A percentile compares a stretch with the other conserved stretches of the same genome.
phyloP scores from a whole-genome alignment of 2,113 vertebrate species.

The Notechis scutatus region DNA sequence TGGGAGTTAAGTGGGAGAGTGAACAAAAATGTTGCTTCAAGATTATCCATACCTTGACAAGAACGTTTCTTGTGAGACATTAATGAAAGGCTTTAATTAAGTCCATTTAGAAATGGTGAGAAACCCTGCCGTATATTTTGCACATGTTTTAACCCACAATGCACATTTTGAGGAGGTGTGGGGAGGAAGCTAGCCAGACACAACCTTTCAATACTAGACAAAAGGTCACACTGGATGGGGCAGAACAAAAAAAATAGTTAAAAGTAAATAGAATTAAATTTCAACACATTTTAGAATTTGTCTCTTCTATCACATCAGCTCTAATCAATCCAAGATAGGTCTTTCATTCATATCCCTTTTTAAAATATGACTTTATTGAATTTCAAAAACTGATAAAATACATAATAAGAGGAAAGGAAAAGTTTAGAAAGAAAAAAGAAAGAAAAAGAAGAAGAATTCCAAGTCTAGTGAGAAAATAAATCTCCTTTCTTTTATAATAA shows the following conservation, averaged over 20 bases:
- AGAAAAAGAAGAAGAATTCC: background rate
- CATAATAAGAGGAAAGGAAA: background rate
- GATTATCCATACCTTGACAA: background rate
- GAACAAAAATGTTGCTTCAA: background rate
- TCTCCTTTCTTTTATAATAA: background rate
- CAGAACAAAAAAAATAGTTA: background rate
- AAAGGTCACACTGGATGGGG: background rate
- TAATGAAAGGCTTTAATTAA: background rate
- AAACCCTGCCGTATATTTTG: background rate
- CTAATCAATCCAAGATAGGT: background rate
- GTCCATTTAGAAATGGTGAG: background rate
- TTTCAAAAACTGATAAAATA: background rate
- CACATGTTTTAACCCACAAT: background rate
- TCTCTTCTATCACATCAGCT: background rate
- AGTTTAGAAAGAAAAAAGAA: background rate
- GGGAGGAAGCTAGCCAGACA: background rate
- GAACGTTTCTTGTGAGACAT: background rate
- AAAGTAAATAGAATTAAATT: background rate
- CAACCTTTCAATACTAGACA: background rate
- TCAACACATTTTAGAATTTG: background rate
- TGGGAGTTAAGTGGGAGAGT: background rate
- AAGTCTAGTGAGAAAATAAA: background rate
- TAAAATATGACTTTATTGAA: background rate
- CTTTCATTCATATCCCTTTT: background rate
- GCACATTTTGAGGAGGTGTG: background rate